phyloP scores from a whole-genome alignment of 1,140 invertebrate genomes.

The Fopius arisanus region DNA sequence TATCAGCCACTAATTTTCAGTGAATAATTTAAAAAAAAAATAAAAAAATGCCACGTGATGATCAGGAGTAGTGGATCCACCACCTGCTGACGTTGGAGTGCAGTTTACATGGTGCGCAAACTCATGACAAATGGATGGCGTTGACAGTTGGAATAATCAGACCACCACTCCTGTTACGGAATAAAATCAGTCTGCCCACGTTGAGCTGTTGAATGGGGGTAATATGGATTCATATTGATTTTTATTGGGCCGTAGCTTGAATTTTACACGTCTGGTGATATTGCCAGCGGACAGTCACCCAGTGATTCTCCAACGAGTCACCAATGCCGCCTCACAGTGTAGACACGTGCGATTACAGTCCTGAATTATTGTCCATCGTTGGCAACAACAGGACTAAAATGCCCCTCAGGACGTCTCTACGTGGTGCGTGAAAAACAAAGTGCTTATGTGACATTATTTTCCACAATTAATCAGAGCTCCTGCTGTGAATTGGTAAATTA shows the following conservation, averaged over 20 bases:
- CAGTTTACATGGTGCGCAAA: too few relatives aligned
- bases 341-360: constrained; percentile 26
- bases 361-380: constrained; percentile 20
- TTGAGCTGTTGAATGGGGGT: not conserved
- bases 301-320: constrained; percentile 23
- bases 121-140: not conserved
- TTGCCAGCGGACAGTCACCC: constrained; percentile 29
- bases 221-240: constrained; percentile 52
- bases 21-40: too few relatives aligned
- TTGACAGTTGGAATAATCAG: not conserved
- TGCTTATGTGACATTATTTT: not conserved
- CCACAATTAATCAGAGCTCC: not conserved
- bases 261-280: constrained; percentile 21
- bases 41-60: too few relatives aligned
- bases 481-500: too few relatives aligned
- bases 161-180: not conserved
- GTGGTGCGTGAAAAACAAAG: constrained; percentile 28
- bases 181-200: not conserved
- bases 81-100: too few relatives aligned
- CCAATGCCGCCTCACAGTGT: constrained; percentile 28
- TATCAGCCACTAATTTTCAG: too few relatives aligned
- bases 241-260: constrained; percentile 27
- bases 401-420: constrained; percentile 7
- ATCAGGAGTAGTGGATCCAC: too few relatives aligned
- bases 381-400: constrained; percentile 14